Base-by-base conservation (phyloP, 2,797 vertebrate genomes). In the Anguilla anguilla region DNA sequence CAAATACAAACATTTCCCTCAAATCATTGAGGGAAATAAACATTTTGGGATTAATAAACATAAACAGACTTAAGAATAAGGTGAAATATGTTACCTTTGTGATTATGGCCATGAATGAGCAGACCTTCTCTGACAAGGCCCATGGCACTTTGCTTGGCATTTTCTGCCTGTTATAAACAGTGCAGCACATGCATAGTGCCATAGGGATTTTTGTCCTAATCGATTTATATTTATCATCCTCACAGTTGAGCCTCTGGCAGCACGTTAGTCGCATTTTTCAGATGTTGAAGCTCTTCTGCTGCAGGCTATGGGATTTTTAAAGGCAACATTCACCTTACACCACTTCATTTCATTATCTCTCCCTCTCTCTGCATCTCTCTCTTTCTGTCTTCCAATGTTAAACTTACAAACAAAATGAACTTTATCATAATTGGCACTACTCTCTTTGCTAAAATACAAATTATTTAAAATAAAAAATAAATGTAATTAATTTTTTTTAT, bases 151-250 rank as follows among this genome's bases (percentile, higher is more conserved):
- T 88, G 89, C 88, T 91, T 89, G 87, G 89, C 91, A 90, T 91
- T 89, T 92, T 88, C 88, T 88, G 82, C 87, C 83, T 77, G 89
- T 92, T 91, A 92, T 93, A 93, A 93, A 94, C 91, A 91, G 89
- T 13, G 72, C 89, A 91, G 84, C 90, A 91, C 89, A 89, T 87
- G 85, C 87, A 91, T 88, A 74, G 51, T 85, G 88, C 93, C 84
- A 88, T 91, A 88, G 67, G 93, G 90, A 92, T 89, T 90, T 92
- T 90, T 89, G 90, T 91, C 94, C 91, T 92, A 92, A 94, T 96
- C 93, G 94, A 91, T 94, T 95, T 92, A 93, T 93, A 93, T 94
- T 93, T 93, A 95, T 95, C 92, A 89, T 90, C 91, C 90, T 92
- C 92, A 92, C 87, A 28, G 91, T 90, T 90, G 91, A 93, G 91